Evolutionary conservation across 2,888 invertebrate genomes (phyloP).

Genomic region (Zaprionus lineosus): DNA sequence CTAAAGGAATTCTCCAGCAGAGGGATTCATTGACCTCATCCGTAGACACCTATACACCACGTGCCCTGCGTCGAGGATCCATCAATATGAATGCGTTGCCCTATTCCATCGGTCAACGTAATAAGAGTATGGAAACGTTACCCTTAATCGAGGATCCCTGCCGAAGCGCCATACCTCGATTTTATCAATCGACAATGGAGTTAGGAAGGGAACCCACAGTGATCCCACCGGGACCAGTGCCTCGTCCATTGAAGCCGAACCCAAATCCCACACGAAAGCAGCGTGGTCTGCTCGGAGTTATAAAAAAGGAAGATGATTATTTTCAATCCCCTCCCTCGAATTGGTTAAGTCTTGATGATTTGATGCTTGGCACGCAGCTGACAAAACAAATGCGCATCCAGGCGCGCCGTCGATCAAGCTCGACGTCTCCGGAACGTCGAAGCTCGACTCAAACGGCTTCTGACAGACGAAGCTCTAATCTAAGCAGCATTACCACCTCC

Average conservation of each 20-base stretch:
- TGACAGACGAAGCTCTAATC: slow-evolving; percentile 81
- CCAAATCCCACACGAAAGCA: slow-evolving; percentile 82
- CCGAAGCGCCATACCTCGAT: slow-evolving; percentile 75
- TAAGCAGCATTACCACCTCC: slow-evolving; percentile 81
- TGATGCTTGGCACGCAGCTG: slow-evolving; percentile 54
- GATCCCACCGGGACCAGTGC: slow-evolving; percentile 73
- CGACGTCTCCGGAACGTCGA: slow-evolving; percentile 81
- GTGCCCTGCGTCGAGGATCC: slow-evolving; percentile 43
- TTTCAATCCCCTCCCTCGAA: slow-evolving; percentile 77
- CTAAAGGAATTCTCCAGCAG: slow-evolving; percentile 80
- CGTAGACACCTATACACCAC: slow-evolving; percentile 70
- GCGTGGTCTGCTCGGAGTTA: slow-evolving; percentile 78
- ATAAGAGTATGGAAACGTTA: slow-evolving; percentile 78
- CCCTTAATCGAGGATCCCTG: slow-evolving; percentile 78
- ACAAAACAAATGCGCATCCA: slow-evolving; percentile 48
- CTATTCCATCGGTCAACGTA: slow-evolving; percentile 59
- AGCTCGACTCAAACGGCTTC: slow-evolving; percentile 82
- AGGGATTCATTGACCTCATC: slow-evolving; percentile 76
- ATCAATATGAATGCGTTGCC: slow-evolving; percentile 15
- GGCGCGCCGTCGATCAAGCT: slow-evolving; percentile 76
- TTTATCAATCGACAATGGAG: slow-evolving; percentile 76
- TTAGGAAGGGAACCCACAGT: slow-evolving; percentile 62
- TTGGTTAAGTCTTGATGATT: slow-evolving; percentile 80
- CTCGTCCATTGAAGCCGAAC: slow-evolving; percentile 73
- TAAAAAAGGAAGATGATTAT: slow-evolving; percentile 71